These are phyloP conservation scores for Homalodisca vitripennis DNA, from an alignment of 1,140 invertebrate genomes.

Conservation along the genomic window DNA sequence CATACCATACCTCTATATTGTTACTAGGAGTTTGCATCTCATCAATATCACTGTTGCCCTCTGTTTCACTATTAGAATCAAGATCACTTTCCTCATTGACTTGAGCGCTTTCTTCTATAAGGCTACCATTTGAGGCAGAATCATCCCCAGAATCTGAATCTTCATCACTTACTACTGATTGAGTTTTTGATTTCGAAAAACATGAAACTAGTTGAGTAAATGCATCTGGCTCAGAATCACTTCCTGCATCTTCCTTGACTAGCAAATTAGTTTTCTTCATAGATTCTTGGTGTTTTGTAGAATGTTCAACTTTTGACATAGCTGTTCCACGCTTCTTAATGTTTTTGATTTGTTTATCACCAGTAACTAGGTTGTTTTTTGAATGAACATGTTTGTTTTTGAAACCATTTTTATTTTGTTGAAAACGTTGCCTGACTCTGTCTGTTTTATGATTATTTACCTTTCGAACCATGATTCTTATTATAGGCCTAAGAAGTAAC, in stretches of 20 bases:
- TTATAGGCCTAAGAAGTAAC: too few species aligned
- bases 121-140: not conserved
- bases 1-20: not conserved
- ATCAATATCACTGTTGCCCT: not conserved
- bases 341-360: too few species aligned
- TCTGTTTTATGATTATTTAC: too few species aligned
- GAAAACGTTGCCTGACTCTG: too few species aligned
- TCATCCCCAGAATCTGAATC: constrained; percentile 18
- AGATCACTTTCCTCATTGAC: not conserved
- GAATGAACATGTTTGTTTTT: too few species aligned
- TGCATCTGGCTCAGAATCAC: constrained; percentile 15
- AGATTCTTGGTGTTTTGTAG: too few species aligned
- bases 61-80: not conserved
- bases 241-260: not conserved
- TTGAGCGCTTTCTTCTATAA: not conserved
- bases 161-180: constrained; percentile 4
- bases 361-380: too few species aligned
- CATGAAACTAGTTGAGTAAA: not conserved
- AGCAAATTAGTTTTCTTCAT: too few species aligned
- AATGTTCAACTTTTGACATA: too few species aligned
- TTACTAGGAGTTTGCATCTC: not conserved
- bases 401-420: too few species aligned
- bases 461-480: too few species aligned
- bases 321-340: too few species aligned
- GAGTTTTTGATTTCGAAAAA: not conserved